Evolutionary conservation across 2,113 vertebrate species (phyloP).

Genomic region (Bubalus kerabau): DNA sequence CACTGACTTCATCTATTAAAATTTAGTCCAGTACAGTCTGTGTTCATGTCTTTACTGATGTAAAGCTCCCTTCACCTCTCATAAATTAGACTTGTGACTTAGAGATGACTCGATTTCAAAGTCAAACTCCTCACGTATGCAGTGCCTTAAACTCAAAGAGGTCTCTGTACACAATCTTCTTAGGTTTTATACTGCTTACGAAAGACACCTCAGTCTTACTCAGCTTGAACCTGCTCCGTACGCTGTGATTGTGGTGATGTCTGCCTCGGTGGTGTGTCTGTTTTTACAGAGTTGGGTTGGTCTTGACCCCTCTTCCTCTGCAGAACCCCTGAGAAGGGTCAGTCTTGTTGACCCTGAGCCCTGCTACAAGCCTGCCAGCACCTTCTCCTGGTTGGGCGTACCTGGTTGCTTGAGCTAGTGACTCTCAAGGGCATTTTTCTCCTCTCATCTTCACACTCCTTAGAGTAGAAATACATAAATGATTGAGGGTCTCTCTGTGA

Average conservation of each 20-base stretch:
- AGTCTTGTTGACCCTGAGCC: background rate
- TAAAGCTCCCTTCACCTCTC: background rate
- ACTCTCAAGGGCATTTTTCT: background rate
- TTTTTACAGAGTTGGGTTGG: background rate
- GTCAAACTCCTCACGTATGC: no score
- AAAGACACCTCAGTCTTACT: background rate
- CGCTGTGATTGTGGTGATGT: background rate
- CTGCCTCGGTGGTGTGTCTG: fast-evolving
- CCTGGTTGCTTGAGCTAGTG: background rate
- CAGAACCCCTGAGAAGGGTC: background rate
- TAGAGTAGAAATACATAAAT: background rate
- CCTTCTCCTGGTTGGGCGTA: fast-evolving
- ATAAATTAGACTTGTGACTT: background rate
- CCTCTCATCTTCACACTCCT: fast-evolving
- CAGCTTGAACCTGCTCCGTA: fast-evolving
- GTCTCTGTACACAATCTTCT: fast-evolving
- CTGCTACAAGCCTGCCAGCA: background rate
- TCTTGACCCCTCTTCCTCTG: background rate
- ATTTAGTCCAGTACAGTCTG: background rate
- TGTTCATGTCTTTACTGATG: background rate
- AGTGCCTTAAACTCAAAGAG: background rate
- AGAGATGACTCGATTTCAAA: background rate
- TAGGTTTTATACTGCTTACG: background rate
- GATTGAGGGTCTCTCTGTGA: background rate
- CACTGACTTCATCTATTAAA: background rate